A percentile compares a stretch with the other conserved stretches of the same genome.
phyloP scores from a whole-genome alignment of 2,888 invertebrate genomes.

The Drosophila birchii region DNA sequence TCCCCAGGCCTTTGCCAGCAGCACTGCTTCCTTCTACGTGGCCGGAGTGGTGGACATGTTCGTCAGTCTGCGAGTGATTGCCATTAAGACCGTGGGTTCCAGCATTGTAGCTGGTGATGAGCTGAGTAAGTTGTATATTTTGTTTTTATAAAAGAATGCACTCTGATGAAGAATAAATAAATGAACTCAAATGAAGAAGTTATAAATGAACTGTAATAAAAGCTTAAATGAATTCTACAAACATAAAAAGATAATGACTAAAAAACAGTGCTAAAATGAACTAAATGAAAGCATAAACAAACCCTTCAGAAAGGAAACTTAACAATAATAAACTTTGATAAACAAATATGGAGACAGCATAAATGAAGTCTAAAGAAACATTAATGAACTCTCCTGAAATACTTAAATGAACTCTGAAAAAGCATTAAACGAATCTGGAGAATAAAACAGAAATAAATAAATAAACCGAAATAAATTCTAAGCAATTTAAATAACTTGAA shows the following conservation, averaged over 20 bases:
- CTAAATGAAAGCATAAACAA: background rate
- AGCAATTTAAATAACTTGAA: too few species aligned
- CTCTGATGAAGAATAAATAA: background rate
- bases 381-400: too few species aligned
- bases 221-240: background rate
- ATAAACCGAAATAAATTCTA: too few species aligned
- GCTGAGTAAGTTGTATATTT: constrained; percentile 71
- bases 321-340: background rate
- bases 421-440: too few species aligned
- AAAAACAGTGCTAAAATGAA: background rate
- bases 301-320: background rate
- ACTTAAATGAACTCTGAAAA: too few species aligned
- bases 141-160: background rate
- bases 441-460: too few species aligned
- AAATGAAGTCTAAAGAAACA: too few species aligned
- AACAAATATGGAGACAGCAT: too few species aligned
- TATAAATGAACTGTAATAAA: background rate
- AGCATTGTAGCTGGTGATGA: constrained; percentile 83
- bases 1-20: constrained; percentile 80
- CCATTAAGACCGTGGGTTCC: constrained; percentile 84
- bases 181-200: background rate
- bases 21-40: constrained; percentile 79
- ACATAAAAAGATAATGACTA: background rate
- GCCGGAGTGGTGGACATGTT: constrained; percentile 83
- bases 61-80: constrained; percentile 82